These are phyloP conservation scores for Bucorvus abyssinicus DNA, from an alignment of 2,797 vertebrate genomes.

Conservation along the genomic window DNA sequence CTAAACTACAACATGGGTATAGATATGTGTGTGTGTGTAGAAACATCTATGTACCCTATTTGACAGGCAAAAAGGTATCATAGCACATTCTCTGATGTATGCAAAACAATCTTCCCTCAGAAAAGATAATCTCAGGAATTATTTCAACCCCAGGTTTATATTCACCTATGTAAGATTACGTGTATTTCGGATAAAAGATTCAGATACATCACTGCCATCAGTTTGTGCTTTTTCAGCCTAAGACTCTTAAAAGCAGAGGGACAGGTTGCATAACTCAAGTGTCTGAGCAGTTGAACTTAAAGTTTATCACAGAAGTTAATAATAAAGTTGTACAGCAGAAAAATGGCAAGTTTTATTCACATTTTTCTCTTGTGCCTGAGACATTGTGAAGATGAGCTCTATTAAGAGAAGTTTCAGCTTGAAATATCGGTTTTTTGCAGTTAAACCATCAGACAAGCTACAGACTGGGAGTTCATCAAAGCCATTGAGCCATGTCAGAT, in stretches of 20 bases:
- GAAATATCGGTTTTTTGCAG: background rate
- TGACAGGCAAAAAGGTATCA: background rate
- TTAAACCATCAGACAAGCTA: background rate
- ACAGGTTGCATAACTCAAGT: background rate
- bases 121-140: background rate
- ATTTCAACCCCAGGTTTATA: background rate
- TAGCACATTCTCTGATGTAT: background rate
- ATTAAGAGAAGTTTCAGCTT: background rate
- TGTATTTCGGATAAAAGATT: background rate
- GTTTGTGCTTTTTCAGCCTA: background rate
- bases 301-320: background rate
- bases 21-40: background rate
- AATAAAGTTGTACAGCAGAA: background rate
- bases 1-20: background rate
- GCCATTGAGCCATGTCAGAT: background rate
- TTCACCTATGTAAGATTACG: background rate
- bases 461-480: background rate
- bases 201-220: background rate
- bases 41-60: background rate
- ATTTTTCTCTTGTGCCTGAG: background rate
- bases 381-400: background rate
- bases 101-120: background rate
- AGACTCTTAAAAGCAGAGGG: background rate
- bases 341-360: background rate
- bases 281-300: background rate